These are phyloP conservation scores for Sylvietta virens DNA, from an alignment of 2,113 vertebrate genomes.

Conservation along the genomic window DNA sequence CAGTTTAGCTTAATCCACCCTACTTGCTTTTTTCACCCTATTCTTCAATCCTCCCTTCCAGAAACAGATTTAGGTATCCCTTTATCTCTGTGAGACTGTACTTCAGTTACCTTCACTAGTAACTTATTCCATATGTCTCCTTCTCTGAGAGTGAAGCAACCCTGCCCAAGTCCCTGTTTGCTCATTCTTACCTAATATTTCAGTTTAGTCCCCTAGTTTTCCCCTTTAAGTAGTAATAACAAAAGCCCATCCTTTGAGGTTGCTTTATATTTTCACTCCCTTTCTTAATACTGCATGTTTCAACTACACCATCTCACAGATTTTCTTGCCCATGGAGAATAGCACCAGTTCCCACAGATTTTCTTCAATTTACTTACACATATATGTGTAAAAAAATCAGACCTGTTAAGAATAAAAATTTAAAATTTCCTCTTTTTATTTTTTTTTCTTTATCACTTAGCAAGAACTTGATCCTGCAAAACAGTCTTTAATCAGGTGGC, in stretches of 20 bases:
- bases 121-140: conserved; percentile 50
- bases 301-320: background rate
- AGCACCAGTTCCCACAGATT: background rate
- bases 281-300: background rate
- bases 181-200: conserved; percentile 54
- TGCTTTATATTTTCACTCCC: background rate
- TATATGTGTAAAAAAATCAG: background rate
- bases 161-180: background rate
- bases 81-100: conserved; percentile 21
- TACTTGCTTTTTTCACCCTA: conserved; percentile 38
- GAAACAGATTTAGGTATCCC: conserved; percentile 28
- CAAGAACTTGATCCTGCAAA: background rate
- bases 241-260: background rate
- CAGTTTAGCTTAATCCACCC: background rate
- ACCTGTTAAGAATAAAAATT: background rate
- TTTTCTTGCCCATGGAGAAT: background rate
- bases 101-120: conserved; percentile 30
- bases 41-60: conserved; percentile 32
- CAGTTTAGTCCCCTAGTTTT: background rate
- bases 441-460: background rate
- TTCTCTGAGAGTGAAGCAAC: background rate
- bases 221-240: conserved; percentile 24
- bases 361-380: background rate
- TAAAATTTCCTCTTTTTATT: accelerated
- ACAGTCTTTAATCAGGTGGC: background rate